Conservation (phyloP, 2,888 invertebrate species). For the Celastrina argiolus region DNA sequence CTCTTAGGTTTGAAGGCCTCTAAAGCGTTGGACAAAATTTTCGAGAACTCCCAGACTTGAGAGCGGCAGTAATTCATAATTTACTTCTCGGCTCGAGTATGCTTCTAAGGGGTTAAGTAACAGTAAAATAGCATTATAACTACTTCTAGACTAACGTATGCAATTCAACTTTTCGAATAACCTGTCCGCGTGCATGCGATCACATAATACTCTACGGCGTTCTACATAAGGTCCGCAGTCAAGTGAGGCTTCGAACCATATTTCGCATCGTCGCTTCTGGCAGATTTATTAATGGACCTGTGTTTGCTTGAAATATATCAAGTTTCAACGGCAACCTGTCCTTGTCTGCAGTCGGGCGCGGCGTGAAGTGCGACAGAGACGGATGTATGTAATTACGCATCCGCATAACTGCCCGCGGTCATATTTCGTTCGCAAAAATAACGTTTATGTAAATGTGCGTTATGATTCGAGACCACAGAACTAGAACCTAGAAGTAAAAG, state of each 20-base stretch:
- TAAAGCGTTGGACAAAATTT: not conserved
- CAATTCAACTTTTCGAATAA: slow-evolving; percentile 5
- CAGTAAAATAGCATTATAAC: not conserved
- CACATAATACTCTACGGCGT: not conserved
- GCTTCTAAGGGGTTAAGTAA: not conserved
- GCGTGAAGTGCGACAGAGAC: not conserved
- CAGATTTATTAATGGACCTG: slow-evolving; percentile 34
- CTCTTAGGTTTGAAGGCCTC: not conserved
- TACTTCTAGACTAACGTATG: not conserved
- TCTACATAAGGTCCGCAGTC: not conserved
- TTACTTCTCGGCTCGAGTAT: not conserved
- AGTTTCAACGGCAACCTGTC: slow-evolving; percentile 9
- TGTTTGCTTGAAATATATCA: slow-evolving; percentile 20
- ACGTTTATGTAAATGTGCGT: not conserved
- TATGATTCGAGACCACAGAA: not conserved
- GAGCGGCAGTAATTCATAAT: not conserved
- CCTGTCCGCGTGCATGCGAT: not conserved
- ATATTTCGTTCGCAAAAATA: slow-evolving; percentile 16
- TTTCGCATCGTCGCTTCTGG: slow-evolving; percentile 28
- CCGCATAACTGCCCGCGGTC: slow-evolving; percentile 12
- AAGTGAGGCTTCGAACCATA: slow-evolving; percentile 12
- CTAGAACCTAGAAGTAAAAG: not conserved
- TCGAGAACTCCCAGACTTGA: not conserved
- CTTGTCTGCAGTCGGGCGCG: not conserved
- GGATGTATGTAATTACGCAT: slow-evolving; percentile 7